Evolutionary conservation across 2,888 invertebrate genomes (phyloP), one percentile per base, ranked within the genome.

Genomic region (Thumatha senex): DNA sequence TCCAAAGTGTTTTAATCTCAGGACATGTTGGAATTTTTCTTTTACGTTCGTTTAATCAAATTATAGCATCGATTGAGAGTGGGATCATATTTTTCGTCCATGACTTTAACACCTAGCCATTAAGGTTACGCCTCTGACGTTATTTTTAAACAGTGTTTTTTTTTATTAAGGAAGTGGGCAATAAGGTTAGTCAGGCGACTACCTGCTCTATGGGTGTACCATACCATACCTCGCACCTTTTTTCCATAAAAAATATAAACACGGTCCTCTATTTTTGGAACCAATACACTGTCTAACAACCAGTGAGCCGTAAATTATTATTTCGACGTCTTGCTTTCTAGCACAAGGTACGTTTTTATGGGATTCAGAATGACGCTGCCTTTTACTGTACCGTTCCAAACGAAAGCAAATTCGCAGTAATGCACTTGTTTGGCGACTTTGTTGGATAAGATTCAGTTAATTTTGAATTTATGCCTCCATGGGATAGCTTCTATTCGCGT

Each of bases 111-210:
- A 76, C 76, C 73, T 72, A 70, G 34, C 72, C 72, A 78, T 83
- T 80, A 76, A 57, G 68, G 74, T 69, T 72, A 72, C 75, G 70
- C 73, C 72, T 74, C 54, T 11, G 51, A 49, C 61, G 60, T 73
- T 72, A 72, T 70, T 76, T 80, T 78, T 71, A 71, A 71, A 68
- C 64, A n/a, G n/a, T 64, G 18, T 24, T 11, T 72, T 78, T 45
- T 78, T 86, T 84, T 80, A 80, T 81, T 64, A 72, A 84, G 88
- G 86, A 88, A 87, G 82, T 85, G 82, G 84, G 76, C 80, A 82
- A 78, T 76, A 77, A 75, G 79, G 78, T 79, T 78, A 76, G 74
- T 70, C 74, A 61, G 67, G 58, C 66, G 69, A 73, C 83, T 86
- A 84, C 84, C 83, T 84, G 83, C 74, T 60, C 75, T 63, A 58